Evolutionary conservation across 1,140 invertebrate genomes (phyloP).

Genomic region (Leptopilina clavipes): DNA sequence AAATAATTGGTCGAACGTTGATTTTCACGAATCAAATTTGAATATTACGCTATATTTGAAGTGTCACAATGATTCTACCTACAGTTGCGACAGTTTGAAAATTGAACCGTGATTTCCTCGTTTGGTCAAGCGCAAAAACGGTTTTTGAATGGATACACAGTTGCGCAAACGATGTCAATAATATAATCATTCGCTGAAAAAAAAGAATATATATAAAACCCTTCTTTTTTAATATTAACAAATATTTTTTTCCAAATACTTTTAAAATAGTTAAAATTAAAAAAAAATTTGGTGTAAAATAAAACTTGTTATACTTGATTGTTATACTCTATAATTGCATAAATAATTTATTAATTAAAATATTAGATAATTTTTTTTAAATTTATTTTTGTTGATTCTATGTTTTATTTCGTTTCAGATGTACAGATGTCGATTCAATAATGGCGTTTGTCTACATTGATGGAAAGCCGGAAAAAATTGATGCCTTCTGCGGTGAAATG

Average conservation of each 20-base stretch:
- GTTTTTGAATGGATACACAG: constrained; percentile 53
- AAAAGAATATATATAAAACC: neutral
- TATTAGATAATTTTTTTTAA: too few relatives aligned
- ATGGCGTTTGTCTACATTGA: constrained; percentile 86
- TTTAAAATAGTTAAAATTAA: too few relatives aligned
- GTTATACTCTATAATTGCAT: too few relatives aligned
- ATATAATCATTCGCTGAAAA: neutral
- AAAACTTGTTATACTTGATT: too few relatives aligned
- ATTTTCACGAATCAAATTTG: constrained; percentile 9
- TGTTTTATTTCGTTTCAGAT: constrained; percentile 77
- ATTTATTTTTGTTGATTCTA: neutral
- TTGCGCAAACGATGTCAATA: neutral
- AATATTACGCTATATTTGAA: constrained; percentile 23
- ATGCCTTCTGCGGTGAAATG: constrained; percentile 87
- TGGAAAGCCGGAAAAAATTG: constrained; percentile 86
- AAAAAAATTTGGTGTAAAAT: too few relatives aligned
- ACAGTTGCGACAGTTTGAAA: constrained; percentile 35
- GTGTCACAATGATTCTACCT: constrained; percentile 6
- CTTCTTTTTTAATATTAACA: too few relatives aligned
- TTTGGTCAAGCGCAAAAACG: constrained; percentile 57
- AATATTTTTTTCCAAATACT: too few relatives aligned
- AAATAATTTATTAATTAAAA: too few relatives aligned
- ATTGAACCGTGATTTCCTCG: constrained; percentile 56
- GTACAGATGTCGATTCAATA: constrained; percentile 84
- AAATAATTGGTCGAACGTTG: neutral